phyloP scores from a whole-genome alignment of 2,797 vertebrate genomes.

The Alectoris magna region DNA sequence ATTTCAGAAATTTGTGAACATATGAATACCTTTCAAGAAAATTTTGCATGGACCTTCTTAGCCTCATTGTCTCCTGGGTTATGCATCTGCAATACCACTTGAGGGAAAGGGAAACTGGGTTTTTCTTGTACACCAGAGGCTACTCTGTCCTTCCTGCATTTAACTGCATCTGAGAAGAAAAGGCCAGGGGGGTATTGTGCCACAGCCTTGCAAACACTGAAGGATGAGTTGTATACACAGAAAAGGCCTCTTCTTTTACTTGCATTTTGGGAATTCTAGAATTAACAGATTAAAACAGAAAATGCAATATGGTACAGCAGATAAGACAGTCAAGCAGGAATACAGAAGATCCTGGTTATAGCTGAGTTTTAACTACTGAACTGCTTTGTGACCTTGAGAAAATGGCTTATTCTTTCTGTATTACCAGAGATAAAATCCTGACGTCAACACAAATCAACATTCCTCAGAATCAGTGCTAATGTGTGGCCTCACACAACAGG shows the following conservation, averaged over 20 bases:
- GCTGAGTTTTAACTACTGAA: background rate
- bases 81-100: background rate
- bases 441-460: accelerated
- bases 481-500: background rate
- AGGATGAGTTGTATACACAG: background rate
- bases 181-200: background rate
- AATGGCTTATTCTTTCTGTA: background rate
- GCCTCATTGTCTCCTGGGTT: background rate
- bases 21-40: background rate
- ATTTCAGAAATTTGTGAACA: background rate
- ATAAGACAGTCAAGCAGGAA: background rate
- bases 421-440: background rate
- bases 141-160: background rate
- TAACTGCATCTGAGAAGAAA: background rate
- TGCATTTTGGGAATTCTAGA: background rate
- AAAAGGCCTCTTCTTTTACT: background rate
- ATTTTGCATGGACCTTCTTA: background rate
- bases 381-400: background rate
- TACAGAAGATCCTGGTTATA: background rate
- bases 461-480: background rate
- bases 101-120: background rate
- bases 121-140: background rate
- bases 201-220: background rate
- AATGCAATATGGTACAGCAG: background rate
- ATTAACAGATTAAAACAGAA: background rate